These are phyloP conservation scores for Entelurus aequoreus DNA, from an alignment of 2,113 vertebrate species.

Conservation along the genomic window DNA sequence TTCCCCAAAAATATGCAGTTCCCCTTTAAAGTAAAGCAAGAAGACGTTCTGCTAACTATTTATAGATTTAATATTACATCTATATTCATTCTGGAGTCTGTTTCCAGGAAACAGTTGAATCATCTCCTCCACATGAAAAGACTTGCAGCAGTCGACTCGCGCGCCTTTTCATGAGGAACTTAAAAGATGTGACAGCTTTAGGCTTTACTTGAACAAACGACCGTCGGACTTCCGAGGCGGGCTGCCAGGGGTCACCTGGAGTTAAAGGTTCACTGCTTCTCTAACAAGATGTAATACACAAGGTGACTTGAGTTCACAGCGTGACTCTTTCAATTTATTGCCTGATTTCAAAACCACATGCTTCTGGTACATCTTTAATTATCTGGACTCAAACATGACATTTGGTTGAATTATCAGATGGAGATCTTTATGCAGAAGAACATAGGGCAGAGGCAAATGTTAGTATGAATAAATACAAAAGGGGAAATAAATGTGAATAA, in stretches of 20 bases:
- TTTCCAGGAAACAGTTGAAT: not conserved
- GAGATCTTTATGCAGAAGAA: too few species aligned
- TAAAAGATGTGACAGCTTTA: not conserved
- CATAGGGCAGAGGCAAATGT: too few species aligned
- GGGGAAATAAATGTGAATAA: too few species aligned
- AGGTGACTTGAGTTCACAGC: not conserved
- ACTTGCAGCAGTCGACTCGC: not conserved
- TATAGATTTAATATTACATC: not conserved
- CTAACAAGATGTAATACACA: not conserved
- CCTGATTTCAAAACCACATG: not conserved
- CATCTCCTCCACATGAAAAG: not conserved
- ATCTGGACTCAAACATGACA: too few species aligned
- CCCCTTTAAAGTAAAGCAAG: too few species aligned
- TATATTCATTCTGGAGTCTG: not conserved
- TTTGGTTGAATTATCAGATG: too few species aligned
- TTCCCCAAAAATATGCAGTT: too few species aligned
- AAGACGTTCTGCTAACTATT: not conserved
- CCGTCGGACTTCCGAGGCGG: not conserved
- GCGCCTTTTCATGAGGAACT: not conserved
- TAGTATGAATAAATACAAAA: too few species aligned
- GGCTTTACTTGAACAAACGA: not conserved
- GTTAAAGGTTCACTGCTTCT: constrained; percentile 2
- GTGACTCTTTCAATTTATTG: not conserved
- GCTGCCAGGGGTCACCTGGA: not conserved
- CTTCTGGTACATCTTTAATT: too few species aligned